Evolutionary conservation across 2,113 vertebrate genomes (phyloP), one percentile per base, ranked within the genome.

Genomic region (Corydoras sp.): DNA sequence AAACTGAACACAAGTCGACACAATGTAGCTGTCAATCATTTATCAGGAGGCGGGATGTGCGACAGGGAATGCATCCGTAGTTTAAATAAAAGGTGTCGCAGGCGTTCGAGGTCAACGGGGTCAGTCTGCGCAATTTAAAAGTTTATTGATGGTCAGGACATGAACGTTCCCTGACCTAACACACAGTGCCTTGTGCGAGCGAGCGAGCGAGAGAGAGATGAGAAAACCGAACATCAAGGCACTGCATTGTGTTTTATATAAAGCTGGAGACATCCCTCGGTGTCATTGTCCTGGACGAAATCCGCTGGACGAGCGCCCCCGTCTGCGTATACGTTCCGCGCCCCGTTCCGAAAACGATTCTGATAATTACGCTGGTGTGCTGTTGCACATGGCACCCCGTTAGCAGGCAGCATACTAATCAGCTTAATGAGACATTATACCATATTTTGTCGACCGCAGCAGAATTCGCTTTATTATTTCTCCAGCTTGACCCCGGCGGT

Each of bases 381-480:
- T 93, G 92, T 89, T 91, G 90, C 91, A 91, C 91, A 89, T 92
- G 90, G 89, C 89, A 53, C 90, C 75, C 90, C 91, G 92, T 93
- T 94, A 93, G 93, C 91, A 92, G 92, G 93, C 92, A 88, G 93
- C 93, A 93, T 92, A 90, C 92, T 95, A 99, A 97, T 97, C 95
- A 95, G 95, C 92, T 95, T 97, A 97, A 96, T 98, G 92, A 95
- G 94, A 96, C 94, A 94, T 96, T 94, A 94, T 94, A 93, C 92
- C 90, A 90, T 92, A 97, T 97, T 98, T 93, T 97, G 94, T 97
- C 93, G 93, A 97, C 93, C 93, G 94, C 94, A 94, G 94, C 93
- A 97, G 93, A 97, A 94, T 90, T 85, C 82, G 85, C 92, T 92
- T 93, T 92, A 94, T 94, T 95, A 93, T 95, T 89, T 94, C 90